A percentile compares a stretch with the other conserved stretches of the same genome.
Conservation (phyloP, 2,113 vertebrate species). For the Thermophis baileyi region DNA sequence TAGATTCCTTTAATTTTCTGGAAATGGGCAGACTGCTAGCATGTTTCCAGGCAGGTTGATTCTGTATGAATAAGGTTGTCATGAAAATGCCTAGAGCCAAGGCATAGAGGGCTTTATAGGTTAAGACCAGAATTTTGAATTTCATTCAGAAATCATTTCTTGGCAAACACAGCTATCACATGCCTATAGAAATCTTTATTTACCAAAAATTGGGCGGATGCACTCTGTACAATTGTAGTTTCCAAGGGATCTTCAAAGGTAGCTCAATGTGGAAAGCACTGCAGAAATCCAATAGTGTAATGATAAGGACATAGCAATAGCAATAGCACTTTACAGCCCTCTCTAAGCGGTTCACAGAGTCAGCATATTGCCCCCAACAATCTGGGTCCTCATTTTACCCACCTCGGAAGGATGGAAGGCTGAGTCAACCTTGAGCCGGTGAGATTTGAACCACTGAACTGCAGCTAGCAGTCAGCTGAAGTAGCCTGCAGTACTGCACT, state of each 20-base stretch:
- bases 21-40: not conserved
- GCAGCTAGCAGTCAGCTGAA: too few relatives aligned
- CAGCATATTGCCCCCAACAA: too few relatives aligned
- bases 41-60: not conserved
- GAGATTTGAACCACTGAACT: too few relatives aligned
- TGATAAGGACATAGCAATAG: not conserved
- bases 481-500: too few relatives aligned
- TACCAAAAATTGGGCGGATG: not conserved
- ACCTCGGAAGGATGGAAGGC: too few relatives aligned
- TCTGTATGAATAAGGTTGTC: not conserved
- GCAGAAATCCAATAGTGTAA: not conserved
- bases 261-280: not conserved
- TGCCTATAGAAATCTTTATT: not conserved
- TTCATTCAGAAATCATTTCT: not conserved
- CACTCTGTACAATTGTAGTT: not conserved
- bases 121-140: not conserved
- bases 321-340: too few relatives aligned
- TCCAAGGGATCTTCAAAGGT: not conserved
- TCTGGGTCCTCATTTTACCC: too few relatives aligned
- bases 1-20: not conserved
- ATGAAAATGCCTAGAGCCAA: not conserved
- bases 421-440: too few relatives aligned
- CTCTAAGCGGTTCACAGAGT: too few relatives aligned
- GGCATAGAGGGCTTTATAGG: not conserved
- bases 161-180: not conserved